Evolutionary conservation across 2,797 vertebrate genomes (phyloP), one percentile per base, ranked within the genome.

Genomic region (Smutsia temminckii): DNA sequence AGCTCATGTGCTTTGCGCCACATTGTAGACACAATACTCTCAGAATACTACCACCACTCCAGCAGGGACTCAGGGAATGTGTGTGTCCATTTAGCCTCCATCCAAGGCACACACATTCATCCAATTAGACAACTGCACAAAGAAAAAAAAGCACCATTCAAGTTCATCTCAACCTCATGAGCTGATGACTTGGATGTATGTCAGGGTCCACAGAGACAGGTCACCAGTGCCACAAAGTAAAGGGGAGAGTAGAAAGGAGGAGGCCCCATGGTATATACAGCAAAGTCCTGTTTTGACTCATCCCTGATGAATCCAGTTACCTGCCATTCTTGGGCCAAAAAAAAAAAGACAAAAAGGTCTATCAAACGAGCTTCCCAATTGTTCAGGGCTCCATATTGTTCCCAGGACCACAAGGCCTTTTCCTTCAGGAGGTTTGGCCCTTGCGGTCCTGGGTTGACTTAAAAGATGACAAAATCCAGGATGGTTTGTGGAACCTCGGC

Each of bases 321-420:
- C n/a, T 59, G 46, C 74, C 32, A 4, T 51, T 69, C 42, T 49
- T 29, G 12, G 46, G 40, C 49, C 72, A 27, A 88, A 53, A 55
- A 88, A n/a, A 64, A 61, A 57, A 59, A 51, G 17, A 40, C 49
- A 59, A 59, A 40, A 87, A 20, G 18, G 20, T 3, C 51, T 61
- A 21, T 27, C 37, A 61, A 61, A 53, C 0, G 0, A 53, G 21
- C 23, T 23, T 66, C 64, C 71, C 46, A 12, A 61, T 8, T 55
- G 20, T 40, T 34, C 13, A 27, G 55, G 3, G 27, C 66, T 79
- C 66, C 25, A 3, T 29, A 27, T 17, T 55, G 46, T 63, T 85
- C 69, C 46, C n/a, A 64, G 59, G 63, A 49, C 55, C 23, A 34
- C 0, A 1, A 5, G 0, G 23, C 27, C 21, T 85, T 55, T 66